phyloP scores from a whole-genome alignment of 2,888 invertebrate species.

The Dasypogon diadema region DNA sequence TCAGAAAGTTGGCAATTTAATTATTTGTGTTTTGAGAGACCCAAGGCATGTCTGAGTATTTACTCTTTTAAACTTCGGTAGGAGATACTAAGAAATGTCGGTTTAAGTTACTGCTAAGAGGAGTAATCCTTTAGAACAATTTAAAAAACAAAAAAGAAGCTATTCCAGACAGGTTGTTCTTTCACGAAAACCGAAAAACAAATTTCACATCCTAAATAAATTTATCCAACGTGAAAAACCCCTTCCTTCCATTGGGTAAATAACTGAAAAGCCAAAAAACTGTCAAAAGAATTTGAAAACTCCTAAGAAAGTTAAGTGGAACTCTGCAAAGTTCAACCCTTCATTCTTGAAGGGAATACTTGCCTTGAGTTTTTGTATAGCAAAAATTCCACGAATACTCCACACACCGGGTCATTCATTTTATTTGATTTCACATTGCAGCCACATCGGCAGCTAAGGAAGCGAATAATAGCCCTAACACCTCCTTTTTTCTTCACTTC shows the following conservation, averaged over 20 bases:
- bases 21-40: too few species aligned
- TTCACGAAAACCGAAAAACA: neutral
- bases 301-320: slow-evolving; percentile 10
- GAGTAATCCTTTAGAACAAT: too few species aligned
- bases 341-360: neutral
- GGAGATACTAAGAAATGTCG: too few species aligned
- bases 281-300: slow-evolving; percentile 34
- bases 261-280: slow-evolving; percentile 34
- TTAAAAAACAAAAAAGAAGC: too few species aligned
- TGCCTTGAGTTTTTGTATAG: neutral
- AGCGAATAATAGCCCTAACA: neutral
- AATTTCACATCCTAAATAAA: neutral
- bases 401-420: neutral
- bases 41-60: too few species aligned
- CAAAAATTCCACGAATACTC: neutral
- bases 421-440: neutral
- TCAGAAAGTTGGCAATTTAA: too few species aligned
- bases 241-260: neutral
- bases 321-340: slow-evolving; percentile 3
- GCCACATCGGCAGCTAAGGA: neutral
- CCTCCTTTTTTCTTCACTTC: neutral
- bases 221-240: neutral
- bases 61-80: too few species aligned
- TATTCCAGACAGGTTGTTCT: too few species aligned
- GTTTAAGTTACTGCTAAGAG: too few species aligned